Base-by-base conservation (phyloP, 2,888 invertebrate species). In the Epistrophe eligans region DNA sequence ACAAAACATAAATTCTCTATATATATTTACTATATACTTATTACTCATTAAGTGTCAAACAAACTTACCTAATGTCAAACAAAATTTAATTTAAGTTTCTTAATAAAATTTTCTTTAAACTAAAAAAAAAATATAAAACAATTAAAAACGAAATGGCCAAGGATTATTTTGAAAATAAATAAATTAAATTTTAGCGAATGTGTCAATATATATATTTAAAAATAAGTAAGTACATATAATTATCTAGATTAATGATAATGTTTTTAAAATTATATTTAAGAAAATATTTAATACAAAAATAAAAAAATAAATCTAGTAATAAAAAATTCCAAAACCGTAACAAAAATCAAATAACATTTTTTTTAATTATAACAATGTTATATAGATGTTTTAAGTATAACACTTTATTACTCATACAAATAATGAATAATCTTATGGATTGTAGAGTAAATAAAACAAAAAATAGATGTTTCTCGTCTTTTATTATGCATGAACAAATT, bases 131-230 rank as follows among this genome's bases (percentile, higher is more conserved):
- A 15, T 28, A 28, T 2, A 32, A 38, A 17, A 35, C 35, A 35
- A 35, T 35, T 40, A 15, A 40, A 64, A 57, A n/a, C 58, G 38
- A 70, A 74, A 81, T 70, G 81, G 81, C 82, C 82, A 85, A 85
- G 70, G 19, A 82, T 70, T 70, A 38, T 67, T 38, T 52, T 55
- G 15, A 50, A 70, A 40, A 64, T 15, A 57, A 57, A 17, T 66
- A 52, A 66, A 24, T 24, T 24, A 24, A 80, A 62, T n/a, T 45
- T 50, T 73, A 71, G 71, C 62, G 60, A 82, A 85, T 82, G 85
- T 85, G 85, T 85, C 85, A 85, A 85, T 82, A 85, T 82, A 85
- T 82, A 85, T 82, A 70, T 64, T 55, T 55, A 60, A 48, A 66
- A 55, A 17, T 52, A 35, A 35, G 9, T 77, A 79, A 79, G 62